Base-by-base conservation (phyloP, 92 coral and sea anemone genomes). In the Galaxea fascicularis region DNA sequence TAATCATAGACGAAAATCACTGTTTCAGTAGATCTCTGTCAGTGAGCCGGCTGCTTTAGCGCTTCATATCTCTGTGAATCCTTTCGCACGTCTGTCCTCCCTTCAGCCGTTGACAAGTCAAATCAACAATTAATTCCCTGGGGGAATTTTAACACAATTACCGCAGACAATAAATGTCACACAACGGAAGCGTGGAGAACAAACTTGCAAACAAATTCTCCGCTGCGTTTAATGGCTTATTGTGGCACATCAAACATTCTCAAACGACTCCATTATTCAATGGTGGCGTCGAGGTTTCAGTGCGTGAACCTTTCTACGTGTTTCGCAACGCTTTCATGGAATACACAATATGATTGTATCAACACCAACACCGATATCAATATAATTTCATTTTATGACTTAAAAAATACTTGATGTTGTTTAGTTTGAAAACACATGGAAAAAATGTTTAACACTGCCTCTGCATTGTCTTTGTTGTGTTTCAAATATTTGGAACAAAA, bases 101-200 rank as follows among this genome's bases (percentile, higher is more conserved):
- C 63, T 21, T 24, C 56, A 57, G 64, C 25, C 84, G 73, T 79
- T 79, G 84, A 79, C 27, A 67, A 66, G 73, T 89, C 87, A 81
- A 82, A 85, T 93, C 77, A 81, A 65, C 45, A 27, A 30, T 39
- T 66, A 73, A 84, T 64, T 87, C 92, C 94, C 73, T 69, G 89
- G 90, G 92, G 84, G 89, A 76, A 82, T 79, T 87, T 84, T 79
- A 80, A 88, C 25, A 78, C 85, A 90, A 88, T 90, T 88, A 93
- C 57, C 72, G 76, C 79, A 79, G 53, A 82, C 83, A 82, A 77
- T 81, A 27, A 76, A 76, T 53, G 89, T 75, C 82, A 75, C 69
- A 67, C 81, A 85, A 85, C 88, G 76, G 88, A 77, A 75, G 58
- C 53, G 74, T 45, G 76, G 52, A n/a, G 29, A 76, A 76, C 74